Evolutionary conservation across 2,888 invertebrate species (phyloP).

Genomic region (Belgica antarctica): DNA sequence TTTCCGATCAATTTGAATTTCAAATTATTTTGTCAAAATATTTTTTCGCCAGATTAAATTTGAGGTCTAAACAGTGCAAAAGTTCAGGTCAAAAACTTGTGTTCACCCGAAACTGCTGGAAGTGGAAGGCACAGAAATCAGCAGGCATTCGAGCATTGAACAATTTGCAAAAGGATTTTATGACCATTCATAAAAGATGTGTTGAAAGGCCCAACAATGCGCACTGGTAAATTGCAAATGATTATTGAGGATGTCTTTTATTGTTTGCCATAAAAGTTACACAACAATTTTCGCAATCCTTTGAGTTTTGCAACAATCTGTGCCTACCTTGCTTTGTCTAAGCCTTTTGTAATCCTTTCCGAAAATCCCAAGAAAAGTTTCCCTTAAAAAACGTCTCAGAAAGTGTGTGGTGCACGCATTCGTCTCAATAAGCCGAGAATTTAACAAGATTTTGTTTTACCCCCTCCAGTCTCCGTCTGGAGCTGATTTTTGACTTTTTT

Average conservation of each 20-base stretch:
- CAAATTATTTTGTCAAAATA: constrained; percentile 21
- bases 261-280: not conserved
- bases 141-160: not conserved
- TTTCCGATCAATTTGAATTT: constrained; percentile 4
- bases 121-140: not conserved
- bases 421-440: not conserved
- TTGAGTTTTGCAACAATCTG: too few species aligned
- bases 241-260: too few species aligned
- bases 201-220: too few species aligned
- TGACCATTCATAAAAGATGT: not conserved
- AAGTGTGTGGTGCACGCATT: constrained; percentile 29
- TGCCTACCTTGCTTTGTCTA: too few species aligned
- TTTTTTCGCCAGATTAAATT: constrained; percentile 5
- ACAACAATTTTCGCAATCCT: constrained; percentile 27
- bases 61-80: constrained; percentile 5
- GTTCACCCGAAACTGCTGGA: too few species aligned
- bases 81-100: constrained; percentile 12
- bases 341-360: constrained; percentile 5
- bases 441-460: not conserved
- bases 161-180: constrained; percentile 40
- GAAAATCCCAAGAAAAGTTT: not conserved
- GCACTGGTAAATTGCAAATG: not conserved
- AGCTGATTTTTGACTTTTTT: constrained; percentile 25
- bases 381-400: not conserved
- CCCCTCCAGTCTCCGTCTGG: constrained; percentile 19